These are phyloP conservation scores for Hippocampus mohnikei DNA, from an alignment of 2,113 vertebrate species.

Conservation along the genomic window DNA sequence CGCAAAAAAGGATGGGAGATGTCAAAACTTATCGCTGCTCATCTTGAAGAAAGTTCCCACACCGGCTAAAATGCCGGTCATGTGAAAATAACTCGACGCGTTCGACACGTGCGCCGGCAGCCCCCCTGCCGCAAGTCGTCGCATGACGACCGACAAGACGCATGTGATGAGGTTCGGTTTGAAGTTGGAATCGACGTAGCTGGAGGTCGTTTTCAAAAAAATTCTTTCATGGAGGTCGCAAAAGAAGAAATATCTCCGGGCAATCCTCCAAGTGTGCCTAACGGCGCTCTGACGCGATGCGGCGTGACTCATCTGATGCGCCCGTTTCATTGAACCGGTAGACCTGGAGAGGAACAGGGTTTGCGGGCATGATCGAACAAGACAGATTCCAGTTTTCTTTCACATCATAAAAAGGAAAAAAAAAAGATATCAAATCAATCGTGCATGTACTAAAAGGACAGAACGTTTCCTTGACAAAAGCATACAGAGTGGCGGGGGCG, in stretches of 20 bases:
- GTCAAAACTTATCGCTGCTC: constrained; percentile 11
- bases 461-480: constrained; percentile 38
- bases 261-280: not conserved
- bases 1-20: not conserved
- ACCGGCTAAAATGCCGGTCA: constrained; percentile 22
- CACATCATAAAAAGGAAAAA: constrained; percentile 7
- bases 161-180: not conserved
- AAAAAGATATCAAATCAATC: constrained; percentile 25
- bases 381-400: constrained; percentile 41
- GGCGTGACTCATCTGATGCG: constrained; percentile 50
- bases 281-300: not conserved
- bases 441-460: constrained; percentile 17
- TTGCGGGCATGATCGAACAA: constrained; percentile 63
- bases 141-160: not conserved
- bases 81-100: constrained; percentile 32
- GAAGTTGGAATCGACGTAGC: not conserved
- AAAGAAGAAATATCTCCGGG: not conserved
- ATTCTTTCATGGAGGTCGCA: not conserved
- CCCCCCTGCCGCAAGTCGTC: not conserved
- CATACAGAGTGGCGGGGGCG: not conserved
- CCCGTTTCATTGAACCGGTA: constrained; percentile 51
- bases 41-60: constrained; percentile 34
- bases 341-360: constrained; percentile 37
- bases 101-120: constrained; percentile 24
- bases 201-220: not conserved